Conservation (phyloP, 2,113 vertebrate species). For the Alexandromys fortis region DNA sequence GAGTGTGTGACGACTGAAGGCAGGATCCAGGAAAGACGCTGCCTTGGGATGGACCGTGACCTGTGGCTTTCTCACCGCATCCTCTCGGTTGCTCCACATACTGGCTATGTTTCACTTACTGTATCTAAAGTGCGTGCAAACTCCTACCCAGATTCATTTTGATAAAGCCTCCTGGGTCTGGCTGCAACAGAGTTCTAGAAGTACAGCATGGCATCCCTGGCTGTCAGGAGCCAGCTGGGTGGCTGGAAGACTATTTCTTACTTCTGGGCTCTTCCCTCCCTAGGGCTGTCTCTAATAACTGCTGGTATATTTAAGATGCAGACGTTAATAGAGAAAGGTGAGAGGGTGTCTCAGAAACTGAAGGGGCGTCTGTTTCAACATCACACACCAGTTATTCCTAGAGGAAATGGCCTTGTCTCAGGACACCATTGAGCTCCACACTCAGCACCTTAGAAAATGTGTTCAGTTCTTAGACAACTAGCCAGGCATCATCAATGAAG, state of each 20-base stretch:
- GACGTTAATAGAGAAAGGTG: background rate
- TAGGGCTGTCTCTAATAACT: background rate
- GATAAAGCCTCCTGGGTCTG: background rate
- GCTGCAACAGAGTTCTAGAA: background rate
- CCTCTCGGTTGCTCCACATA: background rate
- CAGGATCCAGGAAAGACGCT: background rate
- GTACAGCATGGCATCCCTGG: too few relatives aligned
- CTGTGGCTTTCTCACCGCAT: background rate
- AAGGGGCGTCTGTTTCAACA: background rate
- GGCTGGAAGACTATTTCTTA: background rate
- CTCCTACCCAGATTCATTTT: background rate
- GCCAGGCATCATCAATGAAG: too few relatives aligned
- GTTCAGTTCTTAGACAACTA: too few relatives aligned
- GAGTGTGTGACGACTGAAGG: background rate
- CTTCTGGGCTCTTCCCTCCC: background rate
- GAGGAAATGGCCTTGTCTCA: background rate
- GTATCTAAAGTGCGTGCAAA: background rate
- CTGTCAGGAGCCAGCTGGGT: background rate
- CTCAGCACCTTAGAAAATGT: too few relatives aligned
- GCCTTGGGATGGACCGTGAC: background rate
- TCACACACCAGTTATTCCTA: background rate
- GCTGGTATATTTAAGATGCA: background rate
- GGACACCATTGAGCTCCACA: background rate
- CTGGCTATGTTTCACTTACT: background rate
- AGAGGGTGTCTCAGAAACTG: background rate